Conservation (phyloP, 92 coral and sea anemone species). For the Palythoa grandiflora region DNA sequence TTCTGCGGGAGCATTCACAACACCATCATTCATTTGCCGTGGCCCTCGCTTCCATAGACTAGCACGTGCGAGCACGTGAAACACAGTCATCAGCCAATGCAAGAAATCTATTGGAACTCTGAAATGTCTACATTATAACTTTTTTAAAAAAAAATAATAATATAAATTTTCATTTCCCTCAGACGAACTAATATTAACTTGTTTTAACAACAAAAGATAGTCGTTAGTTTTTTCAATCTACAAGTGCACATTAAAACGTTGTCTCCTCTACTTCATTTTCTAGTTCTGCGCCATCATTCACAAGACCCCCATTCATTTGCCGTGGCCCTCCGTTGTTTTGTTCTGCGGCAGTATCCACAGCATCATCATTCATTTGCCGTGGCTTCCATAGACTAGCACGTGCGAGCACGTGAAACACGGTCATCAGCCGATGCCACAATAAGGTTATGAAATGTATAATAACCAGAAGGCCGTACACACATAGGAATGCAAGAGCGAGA, state of each 20-base stretch:
- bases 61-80: constrained; percentile 96
- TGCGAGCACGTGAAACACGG: constrained; percentile 87
- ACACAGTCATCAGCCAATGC: constrained; percentile 69
- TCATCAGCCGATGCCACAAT: constrained; percentile 80
- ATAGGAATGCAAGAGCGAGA: constrained; percentile 81
- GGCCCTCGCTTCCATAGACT: constrained; percentile 87
- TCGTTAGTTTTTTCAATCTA: too few species aligned
- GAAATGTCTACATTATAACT: too few species aligned
- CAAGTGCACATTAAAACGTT: too few species aligned
- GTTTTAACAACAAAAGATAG: too few species aligned
- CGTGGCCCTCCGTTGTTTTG: constrained; percentile 1
- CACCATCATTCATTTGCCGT: constrained; percentile 52
- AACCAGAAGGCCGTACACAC: constrained; percentile 78
- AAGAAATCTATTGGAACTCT: too few species aligned
- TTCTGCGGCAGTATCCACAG: constrained; percentile 75
- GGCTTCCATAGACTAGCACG: constrained; percentile 91
- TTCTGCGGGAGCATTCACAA: too few species aligned
- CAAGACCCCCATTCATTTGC: too few species aligned
- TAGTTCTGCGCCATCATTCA: too few species aligned
- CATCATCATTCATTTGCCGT: constrained; percentile 69
- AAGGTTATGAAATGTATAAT: constrained; percentile 84
- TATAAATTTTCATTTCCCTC: too few species aligned
- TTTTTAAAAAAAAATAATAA: too few species aligned
- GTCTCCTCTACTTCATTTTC: too few species aligned
- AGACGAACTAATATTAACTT: too few species aligned